A percentile compares a stretch with the other conserved stretches of the same genome.
phyloP scores from a whole-genome alignment of 2,797 vertebrate genomes.

The Sebastiscus albofasciatus region DNA sequence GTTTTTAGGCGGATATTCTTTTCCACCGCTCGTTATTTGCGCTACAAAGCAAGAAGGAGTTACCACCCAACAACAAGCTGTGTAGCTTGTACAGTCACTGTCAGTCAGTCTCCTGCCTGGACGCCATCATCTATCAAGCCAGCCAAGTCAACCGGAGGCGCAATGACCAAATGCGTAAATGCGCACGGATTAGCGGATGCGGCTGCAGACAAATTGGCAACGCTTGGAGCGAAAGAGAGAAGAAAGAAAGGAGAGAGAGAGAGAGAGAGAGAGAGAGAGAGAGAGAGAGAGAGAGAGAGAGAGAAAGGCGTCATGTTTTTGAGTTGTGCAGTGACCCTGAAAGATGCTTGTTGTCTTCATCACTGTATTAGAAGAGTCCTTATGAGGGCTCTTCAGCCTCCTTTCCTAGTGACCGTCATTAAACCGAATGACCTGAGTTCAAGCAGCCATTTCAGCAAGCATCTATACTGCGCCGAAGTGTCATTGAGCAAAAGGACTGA shows the following conservation, averaged over 20 bases:
- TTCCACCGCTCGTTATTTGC: conserved; percentile 1
- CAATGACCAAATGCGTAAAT: conserved; percentile 78
- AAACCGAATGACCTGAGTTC: conserved; percentile 55
- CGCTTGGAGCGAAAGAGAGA: conserved; percentile 64
- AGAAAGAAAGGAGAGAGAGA: conserved; percentile 38
- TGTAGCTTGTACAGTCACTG: conserved; percentile 52
- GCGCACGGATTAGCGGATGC: conserved; percentile 71
- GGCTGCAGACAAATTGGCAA: conserved; percentile 74
- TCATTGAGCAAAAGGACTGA: conserved; percentile 47
- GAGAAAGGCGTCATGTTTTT: conserved; percentile 51
- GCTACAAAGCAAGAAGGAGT: conserved; percentile 20
- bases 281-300: conserved; percentile 28
- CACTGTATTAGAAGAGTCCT: conserved; percentile 57
- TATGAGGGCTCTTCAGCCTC: conserved; percentile 63
- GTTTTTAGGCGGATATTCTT: neutral
- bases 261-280: conserved; percentile 15
- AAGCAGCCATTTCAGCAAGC: conserved; percentile 54
- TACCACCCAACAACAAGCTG: conserved; percentile 48
- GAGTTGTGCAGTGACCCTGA: conserved; percentile 74
- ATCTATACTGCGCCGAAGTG: conserved; percentile 46
- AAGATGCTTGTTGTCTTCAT: conserved; percentile 69
- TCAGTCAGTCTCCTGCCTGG: conserved; percentile 62
- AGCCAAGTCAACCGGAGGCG: conserved; percentile 75
- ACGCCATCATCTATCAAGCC: conserved; percentile 76
- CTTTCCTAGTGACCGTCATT: conserved; percentile 65